Percentiles rank a stretch among this genome's conserved stretches.
phyloP scores from a whole-genome alignment of 2,888 invertebrate species.

The Thecocarcelia acutangulata region DNA sequence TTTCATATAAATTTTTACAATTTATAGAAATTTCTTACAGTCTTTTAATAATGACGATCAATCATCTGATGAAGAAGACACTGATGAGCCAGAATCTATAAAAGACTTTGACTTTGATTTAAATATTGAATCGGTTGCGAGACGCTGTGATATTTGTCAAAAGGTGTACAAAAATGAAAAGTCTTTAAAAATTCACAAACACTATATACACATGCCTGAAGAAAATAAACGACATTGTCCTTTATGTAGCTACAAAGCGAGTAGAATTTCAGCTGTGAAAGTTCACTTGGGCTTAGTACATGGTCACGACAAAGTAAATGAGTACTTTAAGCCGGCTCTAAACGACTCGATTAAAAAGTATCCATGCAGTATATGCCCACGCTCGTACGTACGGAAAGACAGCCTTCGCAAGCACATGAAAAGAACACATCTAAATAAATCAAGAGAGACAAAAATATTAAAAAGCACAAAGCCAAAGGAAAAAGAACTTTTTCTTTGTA shows the following conservation, averaged over 20 bases:
- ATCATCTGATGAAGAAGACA: conserved; percentile 34
- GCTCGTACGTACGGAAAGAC: conserved; percentile 49
- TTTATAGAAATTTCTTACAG: conserved; percentile 18
- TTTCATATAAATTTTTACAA: not conserved
- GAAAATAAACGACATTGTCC: conserved; percentile 61
- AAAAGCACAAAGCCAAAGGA: conserved; percentile 41
- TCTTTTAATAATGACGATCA: conserved; percentile 19
- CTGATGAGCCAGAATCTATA: conserved; percentile 36
- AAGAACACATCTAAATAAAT: conserved; percentile 50
- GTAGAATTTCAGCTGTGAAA: conserved; percentile 51
- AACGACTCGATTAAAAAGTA: conserved; percentile 40
- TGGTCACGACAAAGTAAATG: conserved; percentile 45
- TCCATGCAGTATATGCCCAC: conserved; percentile 46
- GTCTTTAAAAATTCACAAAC: conserved; percentile 56
- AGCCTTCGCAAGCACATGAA: conserved; percentile 51
- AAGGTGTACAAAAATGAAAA: conserved; percentile 57
- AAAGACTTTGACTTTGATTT: conserved; percentile 16
- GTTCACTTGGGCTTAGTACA: conserved; percentile 59
- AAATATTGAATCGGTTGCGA: conserved; percentile 37
- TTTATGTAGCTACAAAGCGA: conserved; percentile 57
- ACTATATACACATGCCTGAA: conserved; percentile 60
- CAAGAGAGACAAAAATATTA: conserved; percentile 11
- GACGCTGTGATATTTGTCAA: conserved; percentile 60
- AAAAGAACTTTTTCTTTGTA: conserved; percentile 54
- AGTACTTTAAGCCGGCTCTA: conserved; percentile 47